Percentiles rank a stretch among this genome's conserved stretches.
These are phyloP conservation scores for Botia almorhae DNA, from an alignment of 2,797 vertebrate genomes.

Conservation along the genomic window DNA sequence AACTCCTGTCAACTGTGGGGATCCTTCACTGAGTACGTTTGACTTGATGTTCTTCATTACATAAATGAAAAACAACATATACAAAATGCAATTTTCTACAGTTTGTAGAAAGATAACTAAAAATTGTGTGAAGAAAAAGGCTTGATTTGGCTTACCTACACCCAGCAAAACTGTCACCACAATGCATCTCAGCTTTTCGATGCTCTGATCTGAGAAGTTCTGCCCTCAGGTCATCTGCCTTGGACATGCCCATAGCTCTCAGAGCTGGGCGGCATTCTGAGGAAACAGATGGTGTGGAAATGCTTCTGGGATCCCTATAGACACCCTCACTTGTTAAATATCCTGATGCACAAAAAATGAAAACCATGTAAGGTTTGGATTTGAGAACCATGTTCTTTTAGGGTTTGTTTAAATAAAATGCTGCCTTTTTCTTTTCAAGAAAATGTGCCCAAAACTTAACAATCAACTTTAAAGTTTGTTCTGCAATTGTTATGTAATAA, in stretches of 20 bases:
- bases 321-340: slow-evolving; percentile 62
- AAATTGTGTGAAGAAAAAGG: background rate
- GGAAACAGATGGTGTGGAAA: slow-evolving; percentile 32
- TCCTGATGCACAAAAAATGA: slow-evolving; percentile 58
- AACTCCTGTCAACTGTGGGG: background rate
- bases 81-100: no score
- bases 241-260: slow-evolving; percentile 66
- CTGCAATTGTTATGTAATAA: background rate
- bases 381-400: background rate
- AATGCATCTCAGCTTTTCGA: slow-evolving; percentile 76
- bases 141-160: slow-evolving; percentile 68
- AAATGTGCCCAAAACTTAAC: background rate
- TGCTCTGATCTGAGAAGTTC: slow-evolving; percentile 79
- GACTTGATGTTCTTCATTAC: background rate
- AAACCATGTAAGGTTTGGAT: background rate
- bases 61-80: background rate
- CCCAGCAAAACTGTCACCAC: slow-evolving; percentile 73
- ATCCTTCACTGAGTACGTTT: background rate
- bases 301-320: slow-evolving; percentile 40
- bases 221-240: slow-evolving; percentile 77
- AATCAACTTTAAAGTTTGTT: background rate
- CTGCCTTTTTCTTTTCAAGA: background rate
- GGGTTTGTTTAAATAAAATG: background rate
- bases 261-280: slow-evolving; percentile 65
- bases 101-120: background rate